Evolutionary conservation across 2,888 invertebrate species (phyloP), one percentile per base, ranked within the genome.

Genomic region (Philereme transversata): DNA sequence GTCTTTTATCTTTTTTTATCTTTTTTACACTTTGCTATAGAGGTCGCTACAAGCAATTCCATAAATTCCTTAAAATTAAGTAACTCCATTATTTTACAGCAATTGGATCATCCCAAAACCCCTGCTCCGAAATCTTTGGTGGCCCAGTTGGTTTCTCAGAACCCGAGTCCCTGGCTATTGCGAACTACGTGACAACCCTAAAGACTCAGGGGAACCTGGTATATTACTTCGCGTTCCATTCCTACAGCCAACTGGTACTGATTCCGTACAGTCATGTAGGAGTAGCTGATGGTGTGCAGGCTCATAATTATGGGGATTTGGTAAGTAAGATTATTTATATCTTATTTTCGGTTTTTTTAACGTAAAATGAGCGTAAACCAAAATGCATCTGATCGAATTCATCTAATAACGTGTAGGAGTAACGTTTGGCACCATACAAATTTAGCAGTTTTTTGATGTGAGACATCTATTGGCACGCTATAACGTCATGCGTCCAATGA

Each of bases 171-270:
- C 71, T 74, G 50, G 87, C 90, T 0, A 83, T 93, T 1, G 75
- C 83, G 0, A 74, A 82, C 38, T 93, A 91, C 64, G 85, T 93
- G 0, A 51, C 53, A 0, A 57, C 52, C 0, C 67, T 90, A 4
- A 75, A 79, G 5, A 33, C 59, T 0, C 62, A 78, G 60, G 84
- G 86, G 1, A 67, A 78, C 0, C 62, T 91, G 22, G 72, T 91
- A 0, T 91, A 93, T 60, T 94, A 94, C 71, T 77, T 93, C 5
- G 89, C 93, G 0, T 88, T 94, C 67, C 95, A 95, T 73, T 93
- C 94, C 0, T 94, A 86, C 74, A 90, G 93, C 0, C 94, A 94
- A 67, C 77, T 92, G 69, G 77, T 93, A 1, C 65, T 93, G 5
- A 79, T 93, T 6, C 93, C 94, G 0, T 93, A 87, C 73, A 93